Percentiles rank a stretch among this genome's conserved stretches.
These are phyloP conservation scores for Camponotus vicinus DNA, from an alignment of 1,140 invertebrate species.

Conservation along the genomic window DNA sequence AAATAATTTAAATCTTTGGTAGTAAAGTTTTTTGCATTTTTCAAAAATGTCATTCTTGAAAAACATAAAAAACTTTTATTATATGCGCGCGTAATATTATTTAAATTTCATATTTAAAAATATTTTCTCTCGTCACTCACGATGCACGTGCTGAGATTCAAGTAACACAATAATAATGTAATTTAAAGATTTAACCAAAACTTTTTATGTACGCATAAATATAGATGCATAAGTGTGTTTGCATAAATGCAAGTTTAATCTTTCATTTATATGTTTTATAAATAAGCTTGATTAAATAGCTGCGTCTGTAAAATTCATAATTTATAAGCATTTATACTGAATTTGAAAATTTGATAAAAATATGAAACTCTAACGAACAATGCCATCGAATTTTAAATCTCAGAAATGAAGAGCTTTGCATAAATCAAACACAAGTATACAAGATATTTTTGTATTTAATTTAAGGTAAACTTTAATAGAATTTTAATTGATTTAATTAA, in stretches of 20 bases:
- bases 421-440: neutral
- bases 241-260: neutral
- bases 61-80: neutral
- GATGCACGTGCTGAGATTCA: neutral
- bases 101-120: neutral
- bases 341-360: neutral
- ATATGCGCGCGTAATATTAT: no score
- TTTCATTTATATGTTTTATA: constrained; percentile 6
- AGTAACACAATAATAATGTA: neutral
- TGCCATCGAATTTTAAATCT: constrained; percentile 7
- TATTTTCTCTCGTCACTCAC: neutral
- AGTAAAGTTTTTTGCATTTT: constrained; percentile 2
- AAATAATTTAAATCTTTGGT: constrained; percentile 38
- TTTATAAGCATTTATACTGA: constrained; percentile 1
- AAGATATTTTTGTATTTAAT: neutral
- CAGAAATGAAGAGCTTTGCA: neutral
- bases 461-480: neutral
- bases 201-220: neutral
- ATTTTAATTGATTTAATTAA: constrained; percentile 29
- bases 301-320: neutral
- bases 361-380: neutral
- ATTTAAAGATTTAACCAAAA: neutral
- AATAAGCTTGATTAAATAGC: constrained; percentile 22
- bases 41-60: neutral
- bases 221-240: neutral